Percentiles rank a stretch among this genome's conserved stretches.
phyloP scores from a whole-genome alignment of 2,888 invertebrate species.

The Noctua fimbriata region DNA sequence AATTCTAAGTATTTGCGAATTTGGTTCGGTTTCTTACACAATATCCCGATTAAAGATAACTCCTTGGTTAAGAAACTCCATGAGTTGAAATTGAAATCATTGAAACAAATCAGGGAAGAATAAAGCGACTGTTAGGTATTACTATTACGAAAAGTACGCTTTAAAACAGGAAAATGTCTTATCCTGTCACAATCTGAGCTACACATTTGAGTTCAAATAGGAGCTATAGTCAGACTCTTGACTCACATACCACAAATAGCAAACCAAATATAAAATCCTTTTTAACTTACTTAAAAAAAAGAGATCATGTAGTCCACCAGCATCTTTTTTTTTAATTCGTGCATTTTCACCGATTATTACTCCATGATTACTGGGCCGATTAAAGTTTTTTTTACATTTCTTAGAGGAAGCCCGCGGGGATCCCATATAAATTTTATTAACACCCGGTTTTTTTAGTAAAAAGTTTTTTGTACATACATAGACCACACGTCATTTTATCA shows the following conservation, averaged over 20 bases:
- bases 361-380: too few relatives aligned
- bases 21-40: conserved; percentile 8
- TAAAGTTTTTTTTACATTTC: not conserved
- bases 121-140: not conserved
- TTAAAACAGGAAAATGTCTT: conserved; percentile 26
- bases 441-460: not conserved
- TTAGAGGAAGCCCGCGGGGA: not conserved
- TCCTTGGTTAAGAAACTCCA: not conserved
- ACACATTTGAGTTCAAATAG: conserved; percentile 38
- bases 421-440: not conserved
- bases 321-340: not conserved
- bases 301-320: not conserved
- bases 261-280: conserved; percentile 52
- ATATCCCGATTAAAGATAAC: conserved; percentile 7
- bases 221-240: conserved; percentile 41
- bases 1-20: conserved; percentile 16
- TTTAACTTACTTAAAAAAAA: conserved; percentile 9
- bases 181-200: conserved; percentile 23
- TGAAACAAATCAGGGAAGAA: not conserved
- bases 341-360: too few relatives aligned
- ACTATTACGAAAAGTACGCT: not conserved
- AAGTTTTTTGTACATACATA: conserved; percentile 47
- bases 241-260: conserved; percentile 53
- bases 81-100: not conserved
- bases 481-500: conserved; percentile 69